phyloP scores from a whole-genome alignment of 2,888 invertebrate genomes.

The Vandiemenella viatica region DNA sequence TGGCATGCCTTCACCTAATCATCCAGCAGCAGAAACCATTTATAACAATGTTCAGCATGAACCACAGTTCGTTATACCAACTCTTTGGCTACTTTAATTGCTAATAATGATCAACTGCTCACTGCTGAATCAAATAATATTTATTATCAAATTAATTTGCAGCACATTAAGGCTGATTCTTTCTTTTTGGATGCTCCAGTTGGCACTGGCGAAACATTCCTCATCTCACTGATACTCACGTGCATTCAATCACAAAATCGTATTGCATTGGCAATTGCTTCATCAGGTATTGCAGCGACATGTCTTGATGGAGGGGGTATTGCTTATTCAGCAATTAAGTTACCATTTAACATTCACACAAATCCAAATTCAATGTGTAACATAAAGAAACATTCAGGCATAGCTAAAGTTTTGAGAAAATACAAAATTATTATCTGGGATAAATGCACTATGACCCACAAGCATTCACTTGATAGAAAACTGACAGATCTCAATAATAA shows the following conservation, averaged over 20 bases:
- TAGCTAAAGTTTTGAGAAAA: slow-evolving; percentile 21
- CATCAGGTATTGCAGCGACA: slow-evolving; percentile 31
- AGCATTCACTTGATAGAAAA: too few relatives aligned
- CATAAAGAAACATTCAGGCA: too few relatives aligned
- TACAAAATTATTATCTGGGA: slow-evolving; percentile 26
- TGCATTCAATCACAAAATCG: slow-evolving; percentile 22
- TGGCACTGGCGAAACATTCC: slow-evolving; percentile 29
- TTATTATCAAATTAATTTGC: too few relatives aligned
- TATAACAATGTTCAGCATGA: too few relatives aligned
- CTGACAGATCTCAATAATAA: slow-evolving; percentile 1
- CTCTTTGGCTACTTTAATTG: too few relatives aligned
- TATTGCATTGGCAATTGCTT: slow-evolving; percentile 26
- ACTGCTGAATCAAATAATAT: too few relatives aligned
- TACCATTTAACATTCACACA: slow-evolving; percentile 22
- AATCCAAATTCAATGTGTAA: slow-evolving; percentile 23
- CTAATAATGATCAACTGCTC: too few relatives aligned
- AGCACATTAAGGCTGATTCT: too few relatives aligned
- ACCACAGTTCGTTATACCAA: too few relatives aligned
- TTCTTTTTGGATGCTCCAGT: slow-evolving; percentile 24
- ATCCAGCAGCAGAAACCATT: too few relatives aligned
- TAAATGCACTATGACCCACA: slow-evolving; percentile 28
- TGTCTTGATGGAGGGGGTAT: slow-evolving; percentile 26
- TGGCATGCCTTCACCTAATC: too few relatives aligned
- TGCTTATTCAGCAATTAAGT: slow-evolving; percentile 27
- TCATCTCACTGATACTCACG: slow-evolving; percentile 25